These are phyloP conservation scores for Anoura caudifer DNA, from an alignment of 2,113 vertebrate species.

Conservation along the genomic window DNA sequence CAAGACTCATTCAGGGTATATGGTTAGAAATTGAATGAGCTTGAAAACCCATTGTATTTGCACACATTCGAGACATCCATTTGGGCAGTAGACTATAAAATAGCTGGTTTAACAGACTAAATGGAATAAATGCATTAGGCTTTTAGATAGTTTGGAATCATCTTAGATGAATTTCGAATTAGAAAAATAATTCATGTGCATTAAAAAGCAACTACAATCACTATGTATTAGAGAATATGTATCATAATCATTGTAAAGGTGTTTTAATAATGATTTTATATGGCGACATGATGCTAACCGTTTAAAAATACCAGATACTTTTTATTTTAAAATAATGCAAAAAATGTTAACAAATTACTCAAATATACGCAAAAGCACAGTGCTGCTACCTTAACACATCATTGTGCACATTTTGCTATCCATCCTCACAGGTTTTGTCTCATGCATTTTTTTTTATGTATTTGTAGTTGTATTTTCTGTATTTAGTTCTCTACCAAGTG, in stretches of 20 bases:
- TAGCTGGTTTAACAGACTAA: conserved; percentile 15
- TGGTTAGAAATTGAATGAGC: conserved; percentile 30
- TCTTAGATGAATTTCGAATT: conserved; percentile 37
- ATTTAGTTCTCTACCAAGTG: neutral
- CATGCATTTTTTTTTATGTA: neutral
- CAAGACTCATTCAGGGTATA: neutral
- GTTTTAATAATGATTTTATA: conserved; percentile 32
- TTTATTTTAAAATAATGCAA: conserved; percentile 19
- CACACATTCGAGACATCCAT: conserved; percentile 25
- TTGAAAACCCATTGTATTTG: conserved; percentile 37
- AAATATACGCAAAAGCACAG: neutral
- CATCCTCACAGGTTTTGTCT: neutral
- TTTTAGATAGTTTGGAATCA: conserved; percentile 40
- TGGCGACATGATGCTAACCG: neutral
- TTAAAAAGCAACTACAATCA: conserved; percentile 51
- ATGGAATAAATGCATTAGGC: neutral
- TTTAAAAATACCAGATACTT: neutral
- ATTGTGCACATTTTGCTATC: neutral
- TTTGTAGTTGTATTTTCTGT: neutral
- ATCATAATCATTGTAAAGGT: neutral
- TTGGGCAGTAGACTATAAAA: conserved; percentile 35
- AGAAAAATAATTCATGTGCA: conserved; percentile 12
- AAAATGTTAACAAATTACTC: conserved; percentile 7
- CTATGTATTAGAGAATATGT: neutral
- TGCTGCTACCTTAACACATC: neutral